phyloP scores from a whole-genome alignment of 2,113 vertebrate species.

The Lipophrys pholis region DNA sequence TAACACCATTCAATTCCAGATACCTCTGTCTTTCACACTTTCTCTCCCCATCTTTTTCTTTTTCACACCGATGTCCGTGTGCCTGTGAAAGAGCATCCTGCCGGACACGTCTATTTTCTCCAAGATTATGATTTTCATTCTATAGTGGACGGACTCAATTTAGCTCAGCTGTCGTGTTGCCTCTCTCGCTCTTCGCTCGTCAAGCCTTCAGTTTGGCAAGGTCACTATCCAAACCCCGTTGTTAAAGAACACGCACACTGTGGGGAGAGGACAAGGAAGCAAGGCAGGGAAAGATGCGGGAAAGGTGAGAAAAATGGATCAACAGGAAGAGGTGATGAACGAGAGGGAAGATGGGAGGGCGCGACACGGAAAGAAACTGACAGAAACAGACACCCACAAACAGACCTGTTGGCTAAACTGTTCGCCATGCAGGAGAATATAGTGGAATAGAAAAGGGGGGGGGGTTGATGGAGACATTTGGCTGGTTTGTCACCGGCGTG shows the following conservation, averaged over 20 bases:
- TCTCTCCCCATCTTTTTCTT: background rate
- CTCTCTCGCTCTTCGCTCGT: constrained; percentile 33
- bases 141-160: constrained; percentile 52
- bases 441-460: constrained; percentile 44
- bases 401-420: constrained; percentile 50
- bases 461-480: constrained; percentile 62
- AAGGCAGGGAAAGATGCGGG: background rate
- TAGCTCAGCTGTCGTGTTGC: constrained; percentile 32
- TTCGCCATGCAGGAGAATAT: constrained; percentile 50
- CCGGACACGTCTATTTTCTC: constrained; percentile 40
- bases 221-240: constrained; percentile 33
- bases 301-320: constrained; percentile 41
- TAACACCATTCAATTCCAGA: constrained; percentile 23
- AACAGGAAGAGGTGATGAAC: constrained; percentile 27
- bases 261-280: background rate
- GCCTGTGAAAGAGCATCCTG: constrained; percentile 11
- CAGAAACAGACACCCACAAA: constrained; percentile 27
- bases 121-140: constrained; percentile 33
- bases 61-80: background rate
- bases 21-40: background rate
- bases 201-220: constrained; percentile 41
- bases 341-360: constrained; percentile 1
- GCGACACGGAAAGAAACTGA: background rate
- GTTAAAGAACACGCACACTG: constrained; percentile 16
- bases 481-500: constrained; percentile 39